Conservation (phyloP, 2,113 vertebrate species). For the Anhinga rufa region DNA sequence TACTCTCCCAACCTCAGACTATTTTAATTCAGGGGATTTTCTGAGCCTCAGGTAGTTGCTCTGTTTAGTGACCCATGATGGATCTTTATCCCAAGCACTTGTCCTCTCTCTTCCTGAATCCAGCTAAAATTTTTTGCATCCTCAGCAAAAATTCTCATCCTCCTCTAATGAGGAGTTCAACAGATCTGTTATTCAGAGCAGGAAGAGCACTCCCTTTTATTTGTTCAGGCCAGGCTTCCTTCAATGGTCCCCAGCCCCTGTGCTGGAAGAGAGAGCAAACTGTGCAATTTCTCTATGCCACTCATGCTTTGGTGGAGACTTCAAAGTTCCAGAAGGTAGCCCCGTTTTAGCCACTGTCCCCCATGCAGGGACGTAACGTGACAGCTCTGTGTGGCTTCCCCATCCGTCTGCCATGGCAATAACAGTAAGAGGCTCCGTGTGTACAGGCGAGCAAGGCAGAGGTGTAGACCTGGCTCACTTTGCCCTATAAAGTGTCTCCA, state of each 20-base stretch:
- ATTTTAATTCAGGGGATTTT: neutral
- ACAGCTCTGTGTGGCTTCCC: neutral
- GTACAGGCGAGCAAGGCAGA: neutral
- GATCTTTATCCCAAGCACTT: neutral
- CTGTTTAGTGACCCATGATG: neutral
- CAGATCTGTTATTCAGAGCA: neutral
- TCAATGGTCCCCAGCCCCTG: neutral
- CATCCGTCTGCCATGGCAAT: neutral
- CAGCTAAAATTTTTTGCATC: neutral
- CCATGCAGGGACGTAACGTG: neutral
- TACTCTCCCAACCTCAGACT: neutral
- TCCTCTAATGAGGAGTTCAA: neutral
- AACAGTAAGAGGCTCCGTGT: neutral
- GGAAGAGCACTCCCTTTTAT: neutral
- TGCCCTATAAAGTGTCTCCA: neutral
- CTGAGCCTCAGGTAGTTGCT: neutral
- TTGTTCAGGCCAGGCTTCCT: neutral
- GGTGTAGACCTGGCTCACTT: neutral
- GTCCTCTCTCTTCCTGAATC: neutral
- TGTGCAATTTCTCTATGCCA: neutral
- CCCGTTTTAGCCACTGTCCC: neutral
- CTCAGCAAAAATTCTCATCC: neutral
- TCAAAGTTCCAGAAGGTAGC: neutral
- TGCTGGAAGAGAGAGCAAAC: neutral
- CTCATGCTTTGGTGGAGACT: neutral